Base-by-base conservation (phyloP, 1,140 invertebrate species). In the Apis dorsata region DNA sequence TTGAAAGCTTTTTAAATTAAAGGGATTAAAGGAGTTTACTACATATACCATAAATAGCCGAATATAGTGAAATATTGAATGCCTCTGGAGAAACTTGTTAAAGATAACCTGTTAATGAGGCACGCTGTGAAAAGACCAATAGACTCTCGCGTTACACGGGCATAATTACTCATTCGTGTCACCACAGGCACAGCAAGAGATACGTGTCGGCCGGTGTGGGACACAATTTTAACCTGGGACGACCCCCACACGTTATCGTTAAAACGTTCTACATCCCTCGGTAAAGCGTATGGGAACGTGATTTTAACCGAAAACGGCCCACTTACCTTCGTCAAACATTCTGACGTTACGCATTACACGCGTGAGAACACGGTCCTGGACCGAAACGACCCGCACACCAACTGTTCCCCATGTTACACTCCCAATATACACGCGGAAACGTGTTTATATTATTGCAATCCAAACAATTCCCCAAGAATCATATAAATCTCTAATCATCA, bases 311-410 rank as follows among this genome's bases (percentile, higher is more conserved):
- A 15, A 49, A 63, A 17, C 49, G 24, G 21, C 4, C n/a, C 51
- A 24, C 72, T 57, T 24, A 55, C 51, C 21, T 62, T 49, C 21
- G 71, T 44, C 51, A 60, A 73, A 53, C 51, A 19, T 60, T 12
- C 57, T 51, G 34, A 60, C 34, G 24, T 57, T n/a, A 55, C 57
- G 59, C 34, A 57, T 63, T 75, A 75, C 72, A 75, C 57, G 59
- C 49, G 57, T 34, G 59, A 63, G 57, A 62, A 75, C 59, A 75
- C 19, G 34, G 10, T 24, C 49, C 28, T 24, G 12, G 10, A 11
- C 44, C 21, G 12, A 49, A 62, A 75, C 59, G 44, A 24, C 8
- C 72, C 44, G 28, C 57, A 44, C 34, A 49, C 9, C 72, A 55
- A 55, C 9, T 55, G 51, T 24, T 24, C 21, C 17, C 28, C 2